Conservation (phyloP, 2,797 vertebrate genomes). For the Tauraco hartlaubi region DNA sequence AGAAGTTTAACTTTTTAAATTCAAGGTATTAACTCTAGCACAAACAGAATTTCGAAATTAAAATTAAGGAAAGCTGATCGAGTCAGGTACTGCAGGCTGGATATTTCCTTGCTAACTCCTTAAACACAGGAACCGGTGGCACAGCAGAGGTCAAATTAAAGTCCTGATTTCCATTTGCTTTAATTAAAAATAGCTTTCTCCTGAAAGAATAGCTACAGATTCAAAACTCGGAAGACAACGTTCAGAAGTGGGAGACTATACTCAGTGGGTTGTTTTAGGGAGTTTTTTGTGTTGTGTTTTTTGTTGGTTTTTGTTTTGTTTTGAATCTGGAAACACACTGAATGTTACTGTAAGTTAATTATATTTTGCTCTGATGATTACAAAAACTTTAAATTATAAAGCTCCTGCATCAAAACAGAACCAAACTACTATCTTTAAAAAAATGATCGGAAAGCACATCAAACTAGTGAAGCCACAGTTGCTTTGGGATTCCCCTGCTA, state of each 20-base stretch:
- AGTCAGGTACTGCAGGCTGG: fast-evolving
- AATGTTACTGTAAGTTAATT: not conserved
- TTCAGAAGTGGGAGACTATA: not conserved
- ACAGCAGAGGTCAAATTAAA: not conserved
- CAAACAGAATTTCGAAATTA: not conserved
- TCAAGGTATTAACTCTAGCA: not conserved
- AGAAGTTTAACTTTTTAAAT: not conserved
- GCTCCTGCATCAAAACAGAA: not conserved
- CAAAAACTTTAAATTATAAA: not conserved
- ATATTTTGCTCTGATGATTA: not conserved
- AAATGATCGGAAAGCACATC: not conserved
- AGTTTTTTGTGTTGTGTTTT: too few relatives aligned
- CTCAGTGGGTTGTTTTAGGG: too few relatives aligned
- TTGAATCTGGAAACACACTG: not conserved
- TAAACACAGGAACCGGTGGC: fast-evolving
- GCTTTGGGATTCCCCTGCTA: not conserved
- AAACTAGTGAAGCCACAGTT: fast-evolving
- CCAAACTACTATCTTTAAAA: not conserved
- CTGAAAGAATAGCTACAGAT: not conserved
- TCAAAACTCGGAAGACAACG: not conserved
- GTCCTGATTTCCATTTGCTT: not conserved
- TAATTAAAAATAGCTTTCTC: not conserved
- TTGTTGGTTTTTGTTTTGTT: not conserved
- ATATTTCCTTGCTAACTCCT: not conserved
- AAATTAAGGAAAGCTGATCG: not conserved